phyloP scores from a whole-genome alignment of 2,888 invertebrate species.

The Drosophila birchii region DNA sequence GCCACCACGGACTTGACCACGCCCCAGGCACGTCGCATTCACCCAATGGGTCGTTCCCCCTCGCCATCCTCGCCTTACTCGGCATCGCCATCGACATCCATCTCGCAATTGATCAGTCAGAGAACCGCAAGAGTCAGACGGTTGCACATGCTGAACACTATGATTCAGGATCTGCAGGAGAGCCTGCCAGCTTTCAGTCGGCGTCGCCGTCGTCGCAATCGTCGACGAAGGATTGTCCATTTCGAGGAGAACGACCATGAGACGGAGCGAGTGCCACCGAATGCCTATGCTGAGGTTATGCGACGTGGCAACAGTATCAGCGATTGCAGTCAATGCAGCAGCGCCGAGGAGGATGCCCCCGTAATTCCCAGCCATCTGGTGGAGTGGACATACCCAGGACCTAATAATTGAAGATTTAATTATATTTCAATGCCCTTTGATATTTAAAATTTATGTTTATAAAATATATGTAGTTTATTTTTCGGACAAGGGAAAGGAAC shows the following conservation, averaged over 20 bases:
- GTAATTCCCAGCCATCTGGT: constrained; percentile 8
- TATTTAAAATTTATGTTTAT: background rate
- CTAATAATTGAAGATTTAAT: background rate
- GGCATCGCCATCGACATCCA: background rate
- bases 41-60: background rate
- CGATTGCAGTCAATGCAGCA: constrained; percentile 64
- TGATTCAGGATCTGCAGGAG: background rate
- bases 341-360: constrained; percentile 44
- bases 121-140: background rate
- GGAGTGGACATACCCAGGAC: constrained; percentile 33
- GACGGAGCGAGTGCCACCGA: background rate
- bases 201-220: constrained; percentile 4
- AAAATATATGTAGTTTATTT: too few species aligned
- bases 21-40: background rate
- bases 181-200: background rate
- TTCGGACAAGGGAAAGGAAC: background rate
- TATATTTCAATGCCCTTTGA: background rate
- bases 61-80: constrained; percentile 6
- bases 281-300: constrained; percentile 11
- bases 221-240: background rate
- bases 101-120: background rate
- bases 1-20: constrained; percentile 22
- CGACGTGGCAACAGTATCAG: constrained; percentile 64
- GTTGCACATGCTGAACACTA: background rate
- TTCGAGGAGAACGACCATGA: constrained; percentile 22